These are phyloP conservation scores for Zelleria hepariella DNA, from an alignment of 2,888 invertebrate species.

Conservation along the genomic window DNA sequence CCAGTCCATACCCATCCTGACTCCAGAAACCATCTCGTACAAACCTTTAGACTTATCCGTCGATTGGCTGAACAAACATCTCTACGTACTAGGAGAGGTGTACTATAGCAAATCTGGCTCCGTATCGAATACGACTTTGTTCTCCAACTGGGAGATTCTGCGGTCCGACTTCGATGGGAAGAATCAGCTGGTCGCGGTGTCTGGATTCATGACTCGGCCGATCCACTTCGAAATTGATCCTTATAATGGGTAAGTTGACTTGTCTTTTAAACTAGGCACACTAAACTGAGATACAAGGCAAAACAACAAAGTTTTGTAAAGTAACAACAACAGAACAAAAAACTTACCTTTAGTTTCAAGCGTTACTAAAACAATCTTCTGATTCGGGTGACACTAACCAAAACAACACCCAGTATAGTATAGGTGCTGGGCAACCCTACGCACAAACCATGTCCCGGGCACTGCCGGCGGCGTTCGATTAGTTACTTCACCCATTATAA, in stretches of 20 bases:
- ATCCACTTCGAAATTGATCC: conserved; percentile 92
- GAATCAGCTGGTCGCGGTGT: conserved; percentile 77
- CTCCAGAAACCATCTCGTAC: conserved; percentile 72
- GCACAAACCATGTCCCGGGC: too few relatives aligned
- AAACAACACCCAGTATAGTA: too few relatives aligned
- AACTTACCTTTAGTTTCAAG: too few relatives aligned
- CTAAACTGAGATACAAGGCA: too few relatives aligned
- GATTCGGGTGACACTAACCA: too few relatives aligned
- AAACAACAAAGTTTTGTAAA: too few relatives aligned
- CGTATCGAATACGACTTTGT: conserved; percentile 30
- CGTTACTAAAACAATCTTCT: too few relatives aligned
- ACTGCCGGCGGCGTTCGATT: too few relatives aligned
- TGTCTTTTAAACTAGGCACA: too few relatives aligned
- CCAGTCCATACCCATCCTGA: conserved; percentile 61
- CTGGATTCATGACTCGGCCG: conserved; percentile 79
- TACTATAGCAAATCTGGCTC: conserved; percentile 52
- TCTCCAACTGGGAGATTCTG: conserved; percentile 78
- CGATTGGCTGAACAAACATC: conserved; percentile 90
- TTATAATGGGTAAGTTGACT: conserved; percentile 84
- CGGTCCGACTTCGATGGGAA: conserved; percentile 82
- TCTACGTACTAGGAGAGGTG: conserved; percentile 86
- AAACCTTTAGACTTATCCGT: conserved; percentile 81
- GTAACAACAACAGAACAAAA: too few relatives aligned
- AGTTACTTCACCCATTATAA: too few relatives aligned
- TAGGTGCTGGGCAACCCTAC: too few relatives aligned